These are phyloP conservation scores for Papilio polyxenes DNA, from an alignment of 1,140 invertebrate species.

Conservation along the genomic window DNA sequence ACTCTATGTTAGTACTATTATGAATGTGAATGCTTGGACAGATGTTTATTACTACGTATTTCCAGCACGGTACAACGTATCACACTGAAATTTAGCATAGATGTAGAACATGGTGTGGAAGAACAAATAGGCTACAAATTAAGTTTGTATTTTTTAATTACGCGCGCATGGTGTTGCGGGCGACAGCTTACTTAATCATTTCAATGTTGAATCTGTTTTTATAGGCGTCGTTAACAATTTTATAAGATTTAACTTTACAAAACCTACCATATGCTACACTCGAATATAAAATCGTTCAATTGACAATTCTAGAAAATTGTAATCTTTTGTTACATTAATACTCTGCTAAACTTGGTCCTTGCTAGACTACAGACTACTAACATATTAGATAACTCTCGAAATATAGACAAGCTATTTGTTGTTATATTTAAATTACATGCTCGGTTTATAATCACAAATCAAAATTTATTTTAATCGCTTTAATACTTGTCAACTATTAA, in stretches of 20 bases:
- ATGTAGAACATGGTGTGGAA: no score
- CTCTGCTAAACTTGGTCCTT: background rate
- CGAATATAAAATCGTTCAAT: background rate
- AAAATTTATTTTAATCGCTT: conserved; percentile 1
- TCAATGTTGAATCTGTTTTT: background rate
- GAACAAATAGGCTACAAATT: no score
- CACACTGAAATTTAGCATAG: no score
- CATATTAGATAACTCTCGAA: background rate
- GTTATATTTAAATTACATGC: background rate
- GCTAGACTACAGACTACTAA: background rate
- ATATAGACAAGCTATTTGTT: background rate
- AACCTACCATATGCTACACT: background rate
- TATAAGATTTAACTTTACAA: background rate
- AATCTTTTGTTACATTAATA: background rate
- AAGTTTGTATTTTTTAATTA: no score
- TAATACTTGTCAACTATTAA: conserved; percentile 19
- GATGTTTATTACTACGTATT: no score
- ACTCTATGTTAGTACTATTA: no score
- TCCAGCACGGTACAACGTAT: no score
- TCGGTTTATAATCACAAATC: background rate
- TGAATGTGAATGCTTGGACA: no score
- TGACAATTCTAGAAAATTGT: background rate
- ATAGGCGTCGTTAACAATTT: background rate
- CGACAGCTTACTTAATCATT: background rate
- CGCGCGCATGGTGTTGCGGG: no score